Evolutionary conservation across 1,140 invertebrate species (phyloP).

Genomic region (Macrotrachela quadricornifera): DNA sequence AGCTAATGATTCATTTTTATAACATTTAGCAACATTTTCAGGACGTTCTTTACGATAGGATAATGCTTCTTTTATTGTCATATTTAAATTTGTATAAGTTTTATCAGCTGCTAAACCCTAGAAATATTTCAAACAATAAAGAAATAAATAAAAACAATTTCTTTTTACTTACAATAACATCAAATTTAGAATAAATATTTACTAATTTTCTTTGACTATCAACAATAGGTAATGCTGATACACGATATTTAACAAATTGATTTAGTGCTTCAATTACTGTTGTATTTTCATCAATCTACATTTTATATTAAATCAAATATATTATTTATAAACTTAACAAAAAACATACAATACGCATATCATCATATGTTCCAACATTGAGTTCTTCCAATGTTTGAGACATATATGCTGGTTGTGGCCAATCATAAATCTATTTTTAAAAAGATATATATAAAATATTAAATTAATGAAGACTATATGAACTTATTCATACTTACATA

Average conservation of each 20-base stretch:
- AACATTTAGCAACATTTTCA: constrained; percentile 6
- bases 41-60: constrained; percentile 51
- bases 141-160: too few relatives aligned
- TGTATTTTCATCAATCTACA: neutral
- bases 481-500: constrained; percentile 59
- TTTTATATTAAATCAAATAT: neutral
- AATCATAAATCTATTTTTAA: constrained; percentile 77
- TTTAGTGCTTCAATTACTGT: constrained; percentile 77
- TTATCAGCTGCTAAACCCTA: constrained; percentile 96
- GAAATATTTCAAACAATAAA: constrained; percentile 15
- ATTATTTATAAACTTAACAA: neutral
- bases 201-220: constrained; percentile 66
- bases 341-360: neutral
- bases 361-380: constrained; percentile 52
- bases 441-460: constrained; percentile 11
- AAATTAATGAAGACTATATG: too few relatives aligned
- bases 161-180: constrained; percentile 72
- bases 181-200: constrained; percentile 98
- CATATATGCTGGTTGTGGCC: constrained; percentile 77
- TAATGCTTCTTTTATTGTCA: constrained; percentile 76
- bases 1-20: constrained; percentile 1
- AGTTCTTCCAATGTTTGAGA: constrained; percentile 63
- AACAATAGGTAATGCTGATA: constrained; percentile 82
- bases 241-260: constrained; percentile 80
- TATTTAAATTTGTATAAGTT: constrained; percentile 95